phyloP scores from a whole-genome alignment of 2,797 vertebrate genomes.

The Sebastes jordani region DNA sequence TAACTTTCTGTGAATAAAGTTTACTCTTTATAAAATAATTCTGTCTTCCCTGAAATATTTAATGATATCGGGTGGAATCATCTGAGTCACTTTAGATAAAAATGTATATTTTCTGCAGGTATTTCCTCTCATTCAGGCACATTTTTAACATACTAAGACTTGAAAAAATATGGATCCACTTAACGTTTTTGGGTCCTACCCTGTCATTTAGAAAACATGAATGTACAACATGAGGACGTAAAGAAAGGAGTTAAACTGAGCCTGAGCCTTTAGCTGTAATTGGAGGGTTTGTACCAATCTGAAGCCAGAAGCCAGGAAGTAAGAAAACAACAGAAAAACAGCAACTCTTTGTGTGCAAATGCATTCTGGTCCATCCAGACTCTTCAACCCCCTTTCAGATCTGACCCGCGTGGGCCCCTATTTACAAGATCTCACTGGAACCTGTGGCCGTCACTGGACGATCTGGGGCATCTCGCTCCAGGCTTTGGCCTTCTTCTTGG shows the following conservation, averaged over 20 bases:
- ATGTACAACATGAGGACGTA: background rate
- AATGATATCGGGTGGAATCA: conserved; percentile 4
- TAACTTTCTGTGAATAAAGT: conserved; percentile 15
- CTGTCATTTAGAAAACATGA: conserved; percentile 22
- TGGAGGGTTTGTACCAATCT: conserved; percentile 37
- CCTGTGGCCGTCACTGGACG: conserved; percentile 80
- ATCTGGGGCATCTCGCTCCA: conserved; percentile 93
- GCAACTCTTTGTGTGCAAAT: conserved; percentile 66
- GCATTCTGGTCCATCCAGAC: conserved; percentile 37
- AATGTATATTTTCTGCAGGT: background rate
- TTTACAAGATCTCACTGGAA: background rate
- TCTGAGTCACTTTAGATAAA: conserved; percentile 5
- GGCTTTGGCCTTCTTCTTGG: conserved; percentile 95
- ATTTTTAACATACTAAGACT: conserved; percentile 1
- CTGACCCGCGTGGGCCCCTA: background rate
- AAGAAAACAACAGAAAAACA: conserved; percentile 46
- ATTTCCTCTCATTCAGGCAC: conserved; percentile 31
- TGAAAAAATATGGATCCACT: conserved; percentile 6
- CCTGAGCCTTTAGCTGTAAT: conserved; percentile 16
- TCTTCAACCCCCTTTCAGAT: background rate
- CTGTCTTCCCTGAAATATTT: conserved; percentile 21
- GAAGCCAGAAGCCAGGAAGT: conserved; percentile 31
- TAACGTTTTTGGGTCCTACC: conserved; percentile 10
- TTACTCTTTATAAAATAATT: conserved; percentile 29
- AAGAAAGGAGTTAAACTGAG: conserved; percentile 9